A percentile compares a stretch with the other conserved stretches of the same genome.
These are phyloP conservation scores for Aix galericulata DNA, from an alignment of 2,113 vertebrate species.

Conservation along the genomic window DNA sequence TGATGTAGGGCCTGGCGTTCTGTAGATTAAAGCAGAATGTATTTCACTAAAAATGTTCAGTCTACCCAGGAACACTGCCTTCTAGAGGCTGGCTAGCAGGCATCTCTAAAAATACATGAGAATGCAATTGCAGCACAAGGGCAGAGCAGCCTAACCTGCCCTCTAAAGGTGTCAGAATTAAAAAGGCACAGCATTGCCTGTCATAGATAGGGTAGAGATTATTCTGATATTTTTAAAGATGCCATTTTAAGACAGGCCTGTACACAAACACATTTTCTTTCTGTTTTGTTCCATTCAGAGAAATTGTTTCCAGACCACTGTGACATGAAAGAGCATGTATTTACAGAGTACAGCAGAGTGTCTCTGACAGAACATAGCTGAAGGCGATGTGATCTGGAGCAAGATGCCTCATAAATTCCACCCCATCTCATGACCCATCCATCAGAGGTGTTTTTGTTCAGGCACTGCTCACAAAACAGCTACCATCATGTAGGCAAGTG, in stretches of 20 bases:
- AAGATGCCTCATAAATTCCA: conserved; percentile 50
- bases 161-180: neutral
- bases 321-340: conserved; percentile 50
- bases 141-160: neutral
- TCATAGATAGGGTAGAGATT: neutral
- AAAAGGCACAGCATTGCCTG: neutral
- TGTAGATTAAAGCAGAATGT: neutral
- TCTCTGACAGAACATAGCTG: conserved; percentile 45
- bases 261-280: neutral
- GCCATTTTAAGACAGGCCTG: neutral
- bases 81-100: neutral
- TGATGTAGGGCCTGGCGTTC: neutral
- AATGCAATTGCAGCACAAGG: neutral
- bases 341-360: conserved; percentile 13
- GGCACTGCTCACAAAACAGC: neutral
- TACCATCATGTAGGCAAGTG: neutral
- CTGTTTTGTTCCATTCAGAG: neutral
- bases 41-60: neutral
- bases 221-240: neutral
- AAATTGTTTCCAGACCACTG: conserved; percentile 25
- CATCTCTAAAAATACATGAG: neutral
- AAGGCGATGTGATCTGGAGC: conserved; percentile 41
- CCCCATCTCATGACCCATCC: neutral
- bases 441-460: conserved; percentile 30
- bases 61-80: neutral